phyloP scores from a whole-genome alignment of 1,140 invertebrate genomes.

The Musca domestica region DNA sequence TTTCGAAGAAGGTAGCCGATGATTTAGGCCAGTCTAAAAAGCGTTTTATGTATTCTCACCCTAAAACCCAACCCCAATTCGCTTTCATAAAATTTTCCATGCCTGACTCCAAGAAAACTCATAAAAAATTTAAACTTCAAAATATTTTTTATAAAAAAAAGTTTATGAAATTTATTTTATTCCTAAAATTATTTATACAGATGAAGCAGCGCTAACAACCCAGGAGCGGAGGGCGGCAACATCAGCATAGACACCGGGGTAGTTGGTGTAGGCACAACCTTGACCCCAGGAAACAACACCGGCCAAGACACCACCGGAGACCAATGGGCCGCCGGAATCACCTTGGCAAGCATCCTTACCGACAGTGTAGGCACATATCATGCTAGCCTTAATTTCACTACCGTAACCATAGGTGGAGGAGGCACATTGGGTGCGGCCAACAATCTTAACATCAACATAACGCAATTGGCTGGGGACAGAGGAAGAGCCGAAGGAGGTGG shows the following conservation, averaged over 20 bases:
- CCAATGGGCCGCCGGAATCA: constrained; percentile 57
- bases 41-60: constrained; percentile 36
- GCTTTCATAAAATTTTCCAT: too few species aligned
- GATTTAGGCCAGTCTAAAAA: too few species aligned
- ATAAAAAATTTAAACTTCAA: too few species aligned
- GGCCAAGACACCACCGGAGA: constrained; percentile 39
- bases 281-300: constrained; percentile 67
- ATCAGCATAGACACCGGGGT: constrained; percentile 65
- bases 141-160: too few species aligned
- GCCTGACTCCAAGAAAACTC: too few species aligned
- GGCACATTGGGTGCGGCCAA: constrained; percentile 31
- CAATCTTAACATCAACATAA: constrained; percentile 37
- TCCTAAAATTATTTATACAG: constrained; percentile 45
- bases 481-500: constrained; percentile 27
- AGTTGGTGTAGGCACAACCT: constrained; percentile 37
- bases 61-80: too few species aligned
- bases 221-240: constrained; percentile 47
- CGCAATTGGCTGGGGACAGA: constrained; percentile 24
- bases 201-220: constrained; percentile 32
- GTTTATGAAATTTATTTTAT: too few species aligned
- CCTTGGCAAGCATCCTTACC: constrained; percentile 40
- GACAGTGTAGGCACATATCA: constrained; percentile 53
- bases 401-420: constrained; percentile 35
- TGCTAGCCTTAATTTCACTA: constrained; percentile 34
- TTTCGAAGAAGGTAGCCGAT: too few species aligned